These are phyloP conservation scores for Meriones unguiculatus DNA, from an alignment of 2,113 vertebrate species.

Conservation along the genomic window DNA sequence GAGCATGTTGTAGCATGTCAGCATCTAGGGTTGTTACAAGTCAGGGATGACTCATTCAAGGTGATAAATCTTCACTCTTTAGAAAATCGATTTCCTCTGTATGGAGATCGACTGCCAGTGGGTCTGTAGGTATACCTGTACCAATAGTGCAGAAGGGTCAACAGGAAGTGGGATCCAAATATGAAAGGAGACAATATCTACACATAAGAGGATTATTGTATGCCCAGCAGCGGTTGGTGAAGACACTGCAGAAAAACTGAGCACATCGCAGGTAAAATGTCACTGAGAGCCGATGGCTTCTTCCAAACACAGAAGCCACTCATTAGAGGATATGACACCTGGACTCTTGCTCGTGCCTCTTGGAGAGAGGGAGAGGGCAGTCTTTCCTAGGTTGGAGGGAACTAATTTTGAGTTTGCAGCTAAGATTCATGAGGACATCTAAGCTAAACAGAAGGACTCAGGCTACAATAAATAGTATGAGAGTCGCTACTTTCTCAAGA, in stretches of 20 bases:
- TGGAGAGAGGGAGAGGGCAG: not conserved
- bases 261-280: not conserved
- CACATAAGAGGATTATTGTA: not conserved
- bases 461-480: not conserved
- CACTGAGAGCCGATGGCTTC: not conserved
- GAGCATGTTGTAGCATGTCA: not conserved
- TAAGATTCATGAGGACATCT: not conserved
- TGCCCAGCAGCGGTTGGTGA: not conserved
- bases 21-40: not conserved
- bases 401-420: not conserved
- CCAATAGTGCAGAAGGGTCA: not conserved
- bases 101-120: not conserved
- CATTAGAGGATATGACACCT: not conserved
- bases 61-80: not conserved
- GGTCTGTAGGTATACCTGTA: not conserved
- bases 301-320: not conserved
- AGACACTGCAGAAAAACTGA: not conserved
- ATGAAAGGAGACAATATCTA: not conserved
- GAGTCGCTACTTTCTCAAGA: not conserved
- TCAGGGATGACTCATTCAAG: not conserved
- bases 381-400: not conserved
- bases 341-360: not conserved
- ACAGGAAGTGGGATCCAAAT: not conserved
- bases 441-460: not conserved
- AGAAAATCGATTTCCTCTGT: not conserved